phyloP scores from a whole-genome alignment of 2,888 invertebrate species.

The Caenorhabditis sp. region DNA sequence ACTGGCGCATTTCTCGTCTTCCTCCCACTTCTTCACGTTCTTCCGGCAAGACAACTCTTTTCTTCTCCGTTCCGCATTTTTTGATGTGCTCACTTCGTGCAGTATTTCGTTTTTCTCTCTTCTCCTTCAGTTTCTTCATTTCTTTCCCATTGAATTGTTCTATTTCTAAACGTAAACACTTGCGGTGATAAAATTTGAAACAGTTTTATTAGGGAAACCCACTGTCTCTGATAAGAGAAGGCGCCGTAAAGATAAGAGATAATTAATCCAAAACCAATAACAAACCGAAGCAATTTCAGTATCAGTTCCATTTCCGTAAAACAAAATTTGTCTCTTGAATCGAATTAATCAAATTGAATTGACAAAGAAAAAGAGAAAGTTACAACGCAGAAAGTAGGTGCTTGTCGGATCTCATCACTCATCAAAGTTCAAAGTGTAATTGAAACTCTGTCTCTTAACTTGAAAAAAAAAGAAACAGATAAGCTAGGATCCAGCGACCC shows the following conservation, averaged over 20 bases:
- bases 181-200: conserved; percentile 33
- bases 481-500: no score
- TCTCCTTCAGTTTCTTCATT: neutral
- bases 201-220: conserved; percentile 26
- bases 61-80: conserved; percentile 46
- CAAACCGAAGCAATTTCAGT: conserved; percentile 14
- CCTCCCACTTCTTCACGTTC: conserved; percentile 20
- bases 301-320: neutral
- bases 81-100: conserved; percentile 34
- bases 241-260: conserved; percentile 28
- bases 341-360: conserved; percentile 24
- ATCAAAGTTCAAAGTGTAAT: conserved; percentile 54
- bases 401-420: conserved; percentile 36
- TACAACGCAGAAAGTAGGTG: conserved; percentile 20
- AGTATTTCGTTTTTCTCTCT: conserved; percentile 15
- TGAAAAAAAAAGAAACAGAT: neutral
- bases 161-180: conserved; percentile 11
- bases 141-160: neutral
- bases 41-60: conserved; percentile 43
- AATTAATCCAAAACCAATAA: conserved; percentile 42
- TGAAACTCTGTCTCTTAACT: conserved; percentile 10
- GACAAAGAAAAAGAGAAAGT: conserved; percentile 35
- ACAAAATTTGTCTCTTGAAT: conserved; percentile 14
- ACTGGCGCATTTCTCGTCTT: neutral
- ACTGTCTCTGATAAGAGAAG: conserved; percentile 37